Percentiles rank a stretch among this genome's conserved stretches.
phyloP scores from a whole-genome alignment of 2,113 vertebrate species.

The Athene cunicularia region DNA sequence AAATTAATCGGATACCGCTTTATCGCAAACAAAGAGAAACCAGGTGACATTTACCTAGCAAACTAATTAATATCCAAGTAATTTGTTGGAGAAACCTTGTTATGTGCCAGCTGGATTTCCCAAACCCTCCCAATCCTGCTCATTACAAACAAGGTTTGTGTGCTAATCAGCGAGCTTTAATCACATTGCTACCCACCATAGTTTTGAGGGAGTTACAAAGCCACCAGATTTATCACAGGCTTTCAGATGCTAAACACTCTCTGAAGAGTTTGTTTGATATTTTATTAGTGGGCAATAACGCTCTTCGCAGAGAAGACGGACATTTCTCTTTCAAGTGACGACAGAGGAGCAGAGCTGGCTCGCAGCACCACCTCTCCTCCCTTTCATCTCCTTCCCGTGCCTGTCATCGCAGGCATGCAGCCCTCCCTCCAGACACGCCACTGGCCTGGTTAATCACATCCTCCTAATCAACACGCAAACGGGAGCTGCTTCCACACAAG shows the following conservation, averaged over 20 bases:
- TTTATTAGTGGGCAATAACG: not conserved
- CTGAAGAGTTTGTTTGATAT: not conserved
- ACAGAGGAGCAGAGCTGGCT: not conserved
- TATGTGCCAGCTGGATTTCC: conserved; percentile 27
- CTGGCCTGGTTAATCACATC: not conserved
- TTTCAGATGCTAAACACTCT: not conserved
- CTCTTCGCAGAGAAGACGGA: not conserved
- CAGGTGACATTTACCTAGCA: conserved; percentile 48
- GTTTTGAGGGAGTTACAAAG: not conserved
- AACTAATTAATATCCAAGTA: conserved; percentile 49
- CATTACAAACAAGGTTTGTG: conserved; percentile 26
- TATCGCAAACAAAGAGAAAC: conserved; percentile 6
- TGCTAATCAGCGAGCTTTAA: conserved; percentile 40
- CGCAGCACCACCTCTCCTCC: not conserved
- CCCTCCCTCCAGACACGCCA: not conserved
- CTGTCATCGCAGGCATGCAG: rapidly evolving
- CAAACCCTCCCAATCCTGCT: conserved; percentile 2
- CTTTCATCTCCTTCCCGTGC: not conserved
- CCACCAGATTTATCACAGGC: not conserved
- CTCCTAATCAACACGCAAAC: rapidly evolving
- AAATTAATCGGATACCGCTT: not conserved
- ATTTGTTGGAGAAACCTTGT: conserved; percentile 43
- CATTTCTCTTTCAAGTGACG: not conserved
- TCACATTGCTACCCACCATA: not conserved
- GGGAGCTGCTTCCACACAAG: not conserved